A percentile compares a stretch with the other conserved stretches of the same genome.
phyloP scores from a whole-genome alignment of 2,797 vertebrate species.

The Remorina albescens region DNA sequence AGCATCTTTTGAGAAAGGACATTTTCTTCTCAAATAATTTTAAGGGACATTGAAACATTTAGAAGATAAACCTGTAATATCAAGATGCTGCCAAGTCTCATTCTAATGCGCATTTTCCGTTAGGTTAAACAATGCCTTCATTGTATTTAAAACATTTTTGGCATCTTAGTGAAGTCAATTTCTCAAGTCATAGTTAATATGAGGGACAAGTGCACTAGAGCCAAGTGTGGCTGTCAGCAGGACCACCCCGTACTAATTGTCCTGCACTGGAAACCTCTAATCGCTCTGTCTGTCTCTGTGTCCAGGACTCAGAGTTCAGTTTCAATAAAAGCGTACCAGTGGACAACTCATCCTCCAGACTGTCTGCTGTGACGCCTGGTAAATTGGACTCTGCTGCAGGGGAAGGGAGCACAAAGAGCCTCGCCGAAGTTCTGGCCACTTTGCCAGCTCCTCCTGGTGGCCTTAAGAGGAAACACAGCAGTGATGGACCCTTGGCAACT shows the following conservation, averaged over 20 bases:
- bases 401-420: constrained; percentile 79
- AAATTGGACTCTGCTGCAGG: constrained; percentile 73
- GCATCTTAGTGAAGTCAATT: neutral
- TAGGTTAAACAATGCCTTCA: neutral
- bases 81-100: neutral
- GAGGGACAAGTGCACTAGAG: neutral
- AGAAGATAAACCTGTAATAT: neutral
- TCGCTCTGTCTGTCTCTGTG: constrained; percentile 8
- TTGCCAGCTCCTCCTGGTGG: constrained; percentile 77
- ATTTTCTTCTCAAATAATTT: neutral
- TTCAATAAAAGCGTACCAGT: constrained; percentile 80
- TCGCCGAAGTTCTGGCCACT: constrained; percentile 81
- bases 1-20: neutral
- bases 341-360: constrained; percentile 71
- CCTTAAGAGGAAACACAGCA: constrained; percentile 87
- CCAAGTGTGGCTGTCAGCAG: neutral
- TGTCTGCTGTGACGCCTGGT: constrained; percentile 21
- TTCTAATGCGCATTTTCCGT: neutral
- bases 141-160: neutral
- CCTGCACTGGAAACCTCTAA: neutral
- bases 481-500: constrained; percentile 54
- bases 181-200: neutral
- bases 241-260: neutral
- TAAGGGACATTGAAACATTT: neutral
- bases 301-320: constrained; percentile 81